Evolutionary conservation across 2,888 invertebrate species (phyloP), one percentile per base, ranked within the genome.

Genomic region (Ariolimax columbianus): DNA sequence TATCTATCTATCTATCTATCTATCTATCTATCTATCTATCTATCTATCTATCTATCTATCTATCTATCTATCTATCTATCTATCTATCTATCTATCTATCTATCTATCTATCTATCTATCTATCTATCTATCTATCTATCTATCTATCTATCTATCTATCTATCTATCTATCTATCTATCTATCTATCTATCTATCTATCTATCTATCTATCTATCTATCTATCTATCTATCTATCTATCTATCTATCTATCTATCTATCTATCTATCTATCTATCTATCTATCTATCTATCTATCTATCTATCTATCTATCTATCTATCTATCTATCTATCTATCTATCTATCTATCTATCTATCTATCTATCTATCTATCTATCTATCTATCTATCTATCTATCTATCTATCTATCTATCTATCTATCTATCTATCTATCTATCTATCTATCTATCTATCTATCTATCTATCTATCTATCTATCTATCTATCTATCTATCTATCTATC

Each of bases 141-240:
- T 66, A 66, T 66, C 66, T 66, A 30, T 30, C 66, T 66, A 30
- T 30, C 66, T 75, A 43, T 75, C 40, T 75, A 43, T 75, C 40
- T 75, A 43, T 75, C 40, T 75, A 43, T 75, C 40, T 75, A 55
- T 51, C 55, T 78, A 33, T 78, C 33, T 30, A 78, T 78, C 11
- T 55, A 59, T 78, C 11, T 78, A 59, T 59, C 33, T 59, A 78
- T 78, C 30, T 78, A 59, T 78, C n/a, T 78, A 55, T 59, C 55
- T 59, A 55, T 78, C 33, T 51, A 63, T 63, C 19, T 63, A 3
- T 63, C 23, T 63, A 63, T 3, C 23, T 63, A 63, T 26, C 63
- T 26, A 63, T n/a, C 19, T 63, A 63, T 63, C 19, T 63, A 63
- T 63, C 19, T 63, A 63, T 63, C 19, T 63, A 63, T 63, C 19